Conservation (phyloP, 1,140 invertebrate species). For the Aplysia californica region DNA sequence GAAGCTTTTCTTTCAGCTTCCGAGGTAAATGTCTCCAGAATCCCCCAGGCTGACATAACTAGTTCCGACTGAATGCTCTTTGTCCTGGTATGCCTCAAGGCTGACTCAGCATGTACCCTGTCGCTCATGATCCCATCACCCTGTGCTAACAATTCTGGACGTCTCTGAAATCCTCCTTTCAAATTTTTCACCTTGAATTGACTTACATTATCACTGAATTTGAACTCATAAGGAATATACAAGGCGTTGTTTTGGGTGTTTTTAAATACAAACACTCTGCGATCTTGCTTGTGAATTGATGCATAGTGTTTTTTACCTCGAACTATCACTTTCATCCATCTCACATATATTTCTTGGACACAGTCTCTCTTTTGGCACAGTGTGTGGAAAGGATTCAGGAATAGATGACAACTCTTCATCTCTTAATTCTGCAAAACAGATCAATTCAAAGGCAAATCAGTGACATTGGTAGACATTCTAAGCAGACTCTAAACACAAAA, state of each 20-base stretch:
- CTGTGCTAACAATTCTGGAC: constrained; percentile 26
- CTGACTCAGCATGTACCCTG: not conserved
- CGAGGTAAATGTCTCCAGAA: no score
- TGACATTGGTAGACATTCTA: no score
- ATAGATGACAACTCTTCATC: no score
- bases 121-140: not conserved
- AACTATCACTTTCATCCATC: no score
- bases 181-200: constrained; percentile 25
- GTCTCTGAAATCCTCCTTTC: constrained; percentile 27
- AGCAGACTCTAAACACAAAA: no score
- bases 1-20: not conserved
- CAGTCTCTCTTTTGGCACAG: no score
- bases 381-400: no score
- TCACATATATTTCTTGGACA: no score
- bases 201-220: not conserved
- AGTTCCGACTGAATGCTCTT: constrained; percentile 4
- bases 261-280: constrained; percentile 13
- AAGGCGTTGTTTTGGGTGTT: constrained; percentile 4
- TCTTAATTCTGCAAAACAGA: no score
- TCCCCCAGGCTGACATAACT: no score
- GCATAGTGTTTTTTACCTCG: constrained; percentile 1
- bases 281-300: not conserved
- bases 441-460: no score
- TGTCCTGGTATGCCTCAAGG: not conserved
- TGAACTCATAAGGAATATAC: not conserved